Evolutionary conservation across 2,797 vertebrate species (phyloP), one percentile per base, ranked within the genome.

Genomic region (Australoheros facetus): DNA sequence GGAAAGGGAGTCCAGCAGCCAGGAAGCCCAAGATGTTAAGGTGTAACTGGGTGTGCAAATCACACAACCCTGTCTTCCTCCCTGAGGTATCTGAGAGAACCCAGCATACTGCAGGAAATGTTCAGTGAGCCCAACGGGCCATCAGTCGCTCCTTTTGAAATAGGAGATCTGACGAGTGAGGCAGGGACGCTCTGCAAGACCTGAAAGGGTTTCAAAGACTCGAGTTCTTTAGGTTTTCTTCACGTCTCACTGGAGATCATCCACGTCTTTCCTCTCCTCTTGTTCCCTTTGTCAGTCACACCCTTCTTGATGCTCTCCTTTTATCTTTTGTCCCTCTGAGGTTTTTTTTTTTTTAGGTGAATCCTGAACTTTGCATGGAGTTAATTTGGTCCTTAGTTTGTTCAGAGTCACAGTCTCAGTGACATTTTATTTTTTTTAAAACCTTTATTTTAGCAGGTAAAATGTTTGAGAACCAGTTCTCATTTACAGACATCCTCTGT

Each of bases 121-220:
- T 62, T 75, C 56, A 30, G 21, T n/a, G 62, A 78, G 56, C 66
- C 30, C 57, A 55, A 19, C 73, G n/a, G 59, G 60, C 54, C 66
- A 1, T 75, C 84, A 66, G 73, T 56, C 14, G 23, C 42, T 34
- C 57, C n/a, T 72, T 69, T 86, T 85, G 54, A 85, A 80, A 71
- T 48, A 48, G 30, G 34, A 89, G 77, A 88, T 84, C 75, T 84
- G 78, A 72, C 19, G 21, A 75, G 56, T 71, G 78, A 28, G 56
- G 19, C 1, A 62, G 72, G 12, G 73, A 26, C 10, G 26, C 19
- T 71, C 32, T 6, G 53, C 45, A 12, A 78, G 58, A 72, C 51
- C 34, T 53, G 74, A 56, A 56, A 23, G 53, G 64, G 26, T 76
- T 75, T 77, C 71, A 80, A 56, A 84, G 57, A 69, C 59, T 75